Evolutionary conservation across 2,797 vertebrate genomes (phyloP), one percentile per base, ranked within the genome.

Genomic region (Staurois parvus): DNA sequence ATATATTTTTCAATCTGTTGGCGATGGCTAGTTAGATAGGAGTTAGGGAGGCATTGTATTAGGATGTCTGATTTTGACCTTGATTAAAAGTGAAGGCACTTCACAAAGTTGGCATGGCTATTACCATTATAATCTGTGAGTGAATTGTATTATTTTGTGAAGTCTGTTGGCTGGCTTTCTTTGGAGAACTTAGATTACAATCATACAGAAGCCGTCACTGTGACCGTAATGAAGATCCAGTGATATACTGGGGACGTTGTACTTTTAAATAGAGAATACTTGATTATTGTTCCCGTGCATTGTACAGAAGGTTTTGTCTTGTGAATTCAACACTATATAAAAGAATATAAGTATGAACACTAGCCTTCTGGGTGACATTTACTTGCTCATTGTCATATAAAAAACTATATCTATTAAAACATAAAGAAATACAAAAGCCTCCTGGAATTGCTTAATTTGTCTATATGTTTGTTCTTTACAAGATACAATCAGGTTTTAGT

Each of bases 361-460:
- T 40, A 78, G 69, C 83, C 85, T 83, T 45, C 81, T 21, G 81
- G 85, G 85, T 69, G 76, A 79, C 81, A 87, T 83, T 83, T 77
- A 72, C 75, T 78, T 56, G 72, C 79, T 83, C 73, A 78, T 77
- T 77, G 56, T 66, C 62, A 79, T 69, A 83, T 79, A 79, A 87
- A 83, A 83, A 69, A 70, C 29, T 75, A 68, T 83, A 79, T 83
- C 83, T 87, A 87, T 87, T 84, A 83, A 87, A 84, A 79, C 80
- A 79, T 83, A 67, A 87, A 87, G 45, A 79, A 64, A 52, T 76
- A 79, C 76, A 79, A 29, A 83, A 84, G 70, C 80, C 76, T 83
- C 28, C 19, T 52, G 85, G 76, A 79, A 83, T 75, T 59, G 32
- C 62, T 87, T 86, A 79, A 84, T 74, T 77, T 75, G 69, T 84